Evolutionary conservation across 2,888 invertebrate species (phyloP), one percentile per base, ranked within the genome.

Genomic region (Cistogaster globosa): DNA sequence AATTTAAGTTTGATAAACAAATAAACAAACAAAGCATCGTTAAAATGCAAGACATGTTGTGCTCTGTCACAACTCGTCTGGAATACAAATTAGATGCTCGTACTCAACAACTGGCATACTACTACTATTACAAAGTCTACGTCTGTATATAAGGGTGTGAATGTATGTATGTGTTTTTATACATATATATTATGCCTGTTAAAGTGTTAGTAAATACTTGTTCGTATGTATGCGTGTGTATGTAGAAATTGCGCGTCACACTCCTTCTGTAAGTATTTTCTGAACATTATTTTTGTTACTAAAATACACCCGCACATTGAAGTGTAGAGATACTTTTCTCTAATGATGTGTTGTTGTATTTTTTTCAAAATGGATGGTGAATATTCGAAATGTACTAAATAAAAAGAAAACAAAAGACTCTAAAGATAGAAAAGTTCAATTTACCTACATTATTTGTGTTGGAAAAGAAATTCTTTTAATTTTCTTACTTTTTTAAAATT

Each of bases 51-150:
- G 85, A 85, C 85, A 82, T 85, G 85, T 85, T 69, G 48, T 85
- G 20, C 60, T 85, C 82, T 85, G 85, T 82, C 86, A 79, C 86
- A 86, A 89, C 90, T 91, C 91, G 91, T 91, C 91, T 91, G 91
- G 91, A 91, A 91, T 91, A 91, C 90, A 91, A 91, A 91, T 91
- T 91, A 91, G 91, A 88, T 89, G 71, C 58, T 90, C 58, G 77
- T 62, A 62, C 38, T 53, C 69, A 69, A 45, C 69, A 69, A 62
- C 69, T 78, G 69, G 36, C 78, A 20, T 55, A 62, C 78, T n/a
- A 71, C 42, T 42, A 77, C 78, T 55, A 78, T 20, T 48, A 20
- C 32, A 16, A 32, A 53, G 51, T 42, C 32, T 69, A 26, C 53
- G 51, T 60, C 9, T 53, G 51, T 58, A 32, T 18, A 3, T 69